Percentiles rank a stretch among this genome's conserved stretches.
phyloP scores from a whole-genome alignment of 2,113 vertebrate species.

The Ciconia boyciana region DNA sequence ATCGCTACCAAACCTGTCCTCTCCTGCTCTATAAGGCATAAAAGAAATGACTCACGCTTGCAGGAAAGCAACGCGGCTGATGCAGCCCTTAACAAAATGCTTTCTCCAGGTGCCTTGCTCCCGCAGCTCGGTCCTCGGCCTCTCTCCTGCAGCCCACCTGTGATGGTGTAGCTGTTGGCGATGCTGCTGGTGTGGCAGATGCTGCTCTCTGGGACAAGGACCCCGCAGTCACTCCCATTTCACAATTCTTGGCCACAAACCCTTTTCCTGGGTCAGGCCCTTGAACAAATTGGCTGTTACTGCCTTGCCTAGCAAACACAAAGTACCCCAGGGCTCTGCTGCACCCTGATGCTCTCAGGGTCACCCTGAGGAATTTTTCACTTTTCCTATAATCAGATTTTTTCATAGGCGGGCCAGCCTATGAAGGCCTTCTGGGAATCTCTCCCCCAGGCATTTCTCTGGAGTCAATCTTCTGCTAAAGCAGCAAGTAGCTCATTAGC shows the following conservation, averaged over 20 bases:
- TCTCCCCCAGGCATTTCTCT: background rate
- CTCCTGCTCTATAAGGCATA: background rate
- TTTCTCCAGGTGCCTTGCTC: background rate
- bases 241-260: background rate
- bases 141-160: background rate
- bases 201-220: background rate
- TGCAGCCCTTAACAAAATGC: background rate
- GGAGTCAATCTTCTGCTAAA: background rate
- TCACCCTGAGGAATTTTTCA: background rate
- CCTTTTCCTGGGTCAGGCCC: background rate
- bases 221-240: background rate
- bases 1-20: background rate
- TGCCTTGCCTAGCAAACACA: background rate
- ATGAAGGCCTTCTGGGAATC: background rate
- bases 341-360: background rate
- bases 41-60: background rate
- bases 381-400: background rate
- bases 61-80: background rate
- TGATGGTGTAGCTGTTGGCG: background rate
- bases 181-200: background rate
- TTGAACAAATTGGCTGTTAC: background rate
- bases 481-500: background rate
- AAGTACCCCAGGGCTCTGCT: background rate
- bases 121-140: background rate
- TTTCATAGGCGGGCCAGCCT: background rate